Base-by-base conservation (phyloP, 2,888 invertebrate species). In the Alloscopus bannaensis region DNA sequence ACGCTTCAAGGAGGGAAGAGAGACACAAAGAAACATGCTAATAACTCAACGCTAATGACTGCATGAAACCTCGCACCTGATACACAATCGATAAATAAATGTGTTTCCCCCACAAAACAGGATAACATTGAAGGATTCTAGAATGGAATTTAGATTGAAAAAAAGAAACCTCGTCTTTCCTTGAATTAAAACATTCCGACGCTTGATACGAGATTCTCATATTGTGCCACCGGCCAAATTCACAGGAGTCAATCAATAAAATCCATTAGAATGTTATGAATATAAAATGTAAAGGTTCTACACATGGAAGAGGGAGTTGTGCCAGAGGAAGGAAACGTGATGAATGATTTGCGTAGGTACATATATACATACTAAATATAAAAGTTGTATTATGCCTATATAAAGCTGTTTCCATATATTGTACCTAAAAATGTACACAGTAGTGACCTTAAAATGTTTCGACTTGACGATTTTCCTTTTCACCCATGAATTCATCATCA, bases 181-280 rank as follows among this genome's bases (percentile, higher is more conserved):
- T 28, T 57, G n/a, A 16, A 57, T 20, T 18, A 57, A 47, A 28
- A 57, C 24, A 40, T 60, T 60, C n/a, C n/a, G n/a, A n/a, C n/a
- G n/a, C n/a, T n/a, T n/a, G n/a, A n/a, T n/a, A n/a, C n/a, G n/a
- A n/a, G n/a, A n/a, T n/a, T n/a, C n/a, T n/a, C n/a, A n/a, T n/a
- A n/a, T n/a, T 22, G 13, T 68, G 68, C 68, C 68, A 55, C 52
- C 52, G 55, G 55, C 68, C 28, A 52, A n/a, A 28, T 16, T 64
- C 45, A 45, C 64, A 70, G 22, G 50, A 59, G 31, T 50, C 60
- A 71, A 71, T 71, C 70, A 71, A 71, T 71, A 71, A 60, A 71
- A 47, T 29, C 50, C 70, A 71, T 71, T 71, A 71, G 42, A 59
- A n/a, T n/a, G n/a, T n/a, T n/a, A n/a, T n/a, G n/a, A n/a, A n/a